Percentiles rank a stretch among this genome's conserved stretches.
These are phyloP conservation scores for Sander lucioperca DNA, from an alignment of 2,113 vertebrate species.

Conservation along the genomic window DNA sequence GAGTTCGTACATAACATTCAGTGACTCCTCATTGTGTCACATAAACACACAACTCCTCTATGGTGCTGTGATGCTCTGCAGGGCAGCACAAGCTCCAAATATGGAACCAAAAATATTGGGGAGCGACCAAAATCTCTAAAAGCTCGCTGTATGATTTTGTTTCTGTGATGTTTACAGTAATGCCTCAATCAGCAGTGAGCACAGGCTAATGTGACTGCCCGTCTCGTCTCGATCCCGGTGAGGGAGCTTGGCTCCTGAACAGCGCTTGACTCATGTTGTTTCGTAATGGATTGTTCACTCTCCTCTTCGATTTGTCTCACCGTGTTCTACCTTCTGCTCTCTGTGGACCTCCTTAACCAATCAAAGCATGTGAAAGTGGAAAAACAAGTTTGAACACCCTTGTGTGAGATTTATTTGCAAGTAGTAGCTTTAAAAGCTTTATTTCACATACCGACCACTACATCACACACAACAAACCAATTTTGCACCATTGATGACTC, in stretches of 20 bases:
- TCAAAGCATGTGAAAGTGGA: background rate
- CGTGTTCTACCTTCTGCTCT: background rate
- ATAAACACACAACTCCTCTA: constrained; percentile 68
- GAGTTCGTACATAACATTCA: constrained; percentile 27
- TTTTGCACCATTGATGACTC: background rate
- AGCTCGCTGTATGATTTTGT: constrained; percentile 33
- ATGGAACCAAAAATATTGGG: constrained; percentile 63
- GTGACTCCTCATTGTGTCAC: constrained; percentile 61
- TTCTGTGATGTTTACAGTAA: constrained; percentile 55
- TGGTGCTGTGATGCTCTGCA: constrained; percentile 33
- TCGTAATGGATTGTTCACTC: constrained; percentile 39
- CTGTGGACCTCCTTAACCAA: constrained; percentile 4
- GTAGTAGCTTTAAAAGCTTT: no score
- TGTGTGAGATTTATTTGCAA: background rate
- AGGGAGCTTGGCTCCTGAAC: constrained; percentile 53
- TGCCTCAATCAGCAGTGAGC: constrained; percentile 1
- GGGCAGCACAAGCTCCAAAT: constrained; percentile 60
- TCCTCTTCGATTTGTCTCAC: constrained; percentile 14
- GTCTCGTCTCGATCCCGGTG: constrained; percentile 1
- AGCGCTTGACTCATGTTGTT: constrained; percentile 53
- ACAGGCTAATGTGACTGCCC: background rate
- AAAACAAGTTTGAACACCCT: background rate
- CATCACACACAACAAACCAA: background rate
- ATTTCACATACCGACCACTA: background rate
- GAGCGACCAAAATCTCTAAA: constrained; percentile 54